These are phyloP conservation scores for Lates calcarifer DNA, from an alignment of 2,113 vertebrate species.

Conservation along the genomic window DNA sequence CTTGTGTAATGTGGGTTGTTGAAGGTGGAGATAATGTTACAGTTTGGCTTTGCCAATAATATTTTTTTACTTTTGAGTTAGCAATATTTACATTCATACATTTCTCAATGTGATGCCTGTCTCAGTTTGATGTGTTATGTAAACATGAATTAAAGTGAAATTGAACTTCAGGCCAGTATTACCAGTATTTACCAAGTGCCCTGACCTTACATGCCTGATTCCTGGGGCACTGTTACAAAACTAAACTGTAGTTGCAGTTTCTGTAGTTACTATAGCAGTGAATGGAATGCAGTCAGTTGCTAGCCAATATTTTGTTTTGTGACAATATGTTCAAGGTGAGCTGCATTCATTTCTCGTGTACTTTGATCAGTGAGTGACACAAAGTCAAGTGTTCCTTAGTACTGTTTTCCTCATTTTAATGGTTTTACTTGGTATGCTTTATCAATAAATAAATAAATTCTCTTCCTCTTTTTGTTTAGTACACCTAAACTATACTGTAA, in stretches of 20 bases:
- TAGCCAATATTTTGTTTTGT: neutral
- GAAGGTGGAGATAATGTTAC: neutral
- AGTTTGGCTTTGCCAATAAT: conserved; percentile 34
- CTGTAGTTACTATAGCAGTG: neutral
- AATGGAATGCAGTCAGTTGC: neutral
- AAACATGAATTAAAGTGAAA: neutral
- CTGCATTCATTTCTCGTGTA: neutral
- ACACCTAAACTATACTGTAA: neutral
- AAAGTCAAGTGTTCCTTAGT: neutral
- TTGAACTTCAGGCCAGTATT: neutral
- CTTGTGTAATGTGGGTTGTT: neutral
- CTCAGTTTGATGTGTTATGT: conserved; percentile 2
- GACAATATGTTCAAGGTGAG: neutral
- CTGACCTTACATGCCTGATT: neutral
- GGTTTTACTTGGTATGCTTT: conserved; percentile 14
- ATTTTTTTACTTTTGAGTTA: conserved; percentile 38
- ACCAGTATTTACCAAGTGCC: conserved; percentile 4
- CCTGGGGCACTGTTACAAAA: neutral
- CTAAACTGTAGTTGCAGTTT: neutral
- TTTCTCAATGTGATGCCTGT: neutral
- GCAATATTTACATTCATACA: neutral
- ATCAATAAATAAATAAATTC: conserved; percentile 26
- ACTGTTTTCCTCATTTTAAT: neutral
- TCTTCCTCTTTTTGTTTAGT: neutral
- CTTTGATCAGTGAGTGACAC: neutral